These are phyloP conservation scores for Magallana ariakensis DNA, from an alignment of 1,140 invertebrate genomes.

Conservation along the genomic window DNA sequence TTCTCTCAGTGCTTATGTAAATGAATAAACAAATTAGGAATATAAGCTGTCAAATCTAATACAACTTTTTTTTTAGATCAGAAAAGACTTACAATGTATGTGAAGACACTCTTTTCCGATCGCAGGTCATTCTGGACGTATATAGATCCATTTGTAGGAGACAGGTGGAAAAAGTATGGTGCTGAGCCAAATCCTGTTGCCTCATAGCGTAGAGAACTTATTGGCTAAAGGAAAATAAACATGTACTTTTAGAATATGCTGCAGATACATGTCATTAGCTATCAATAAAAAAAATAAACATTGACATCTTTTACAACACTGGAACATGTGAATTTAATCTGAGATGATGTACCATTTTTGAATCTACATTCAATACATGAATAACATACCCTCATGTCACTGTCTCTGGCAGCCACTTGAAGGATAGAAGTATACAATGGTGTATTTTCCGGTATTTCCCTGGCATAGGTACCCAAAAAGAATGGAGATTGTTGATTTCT, in stretches of 20 bases:
- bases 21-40: too few species aligned
- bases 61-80: too few species aligned
- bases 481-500: slow-evolving; percentile 60
- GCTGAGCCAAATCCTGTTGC: slow-evolving; percentile 65
- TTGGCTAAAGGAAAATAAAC: background rate
- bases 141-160: slow-evolving; percentile 53
- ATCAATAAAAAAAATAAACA: too few species aligned
- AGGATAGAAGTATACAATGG: slow-evolving; percentile 45
- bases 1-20: too few species aligned
- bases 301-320: too few species aligned
- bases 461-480: slow-evolving; percentile 83
- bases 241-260: background rate
- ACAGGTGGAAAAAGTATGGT: slow-evolving; percentile 62
- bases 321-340: too few species aligned
- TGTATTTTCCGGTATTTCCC: slow-evolving; percentile 57
- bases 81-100: slow-evolving; percentile 11
- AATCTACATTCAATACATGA: background rate
- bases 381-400: slow-evolving; percentile 60
- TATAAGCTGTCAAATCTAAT: too few species aligned
- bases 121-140: slow-evolving; percentile 54
- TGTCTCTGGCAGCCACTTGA: slow-evolving; percentile 59
- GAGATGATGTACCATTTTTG: too few species aligned
- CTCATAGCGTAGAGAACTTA: slow-evolving; percentile 56
- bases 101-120: slow-evolving; percentile 42
- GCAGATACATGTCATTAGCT: too few species aligned